Base-by-base conservation (phyloP, 2,113 vertebrate genomes). In the Nothoprocta perdicaria region DNA sequence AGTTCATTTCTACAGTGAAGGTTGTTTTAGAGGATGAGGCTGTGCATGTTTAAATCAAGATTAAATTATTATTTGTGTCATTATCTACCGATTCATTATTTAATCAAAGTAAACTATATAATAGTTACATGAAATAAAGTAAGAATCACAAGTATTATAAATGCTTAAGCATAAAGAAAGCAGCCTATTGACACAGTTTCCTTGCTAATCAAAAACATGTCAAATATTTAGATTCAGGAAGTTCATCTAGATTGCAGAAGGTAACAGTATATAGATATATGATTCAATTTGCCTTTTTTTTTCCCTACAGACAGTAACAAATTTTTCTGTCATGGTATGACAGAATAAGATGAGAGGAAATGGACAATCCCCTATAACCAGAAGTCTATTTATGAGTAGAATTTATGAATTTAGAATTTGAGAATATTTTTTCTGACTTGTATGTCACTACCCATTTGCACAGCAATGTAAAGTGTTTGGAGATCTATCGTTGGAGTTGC, bases 401-500 rank as follows among this genome's bases (percentile, higher is more conserved):
- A 86, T 84, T 84, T 61, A 84, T 48, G 27, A 76, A 76, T 95
- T 80, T 38, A 84, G 61, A 83, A 60, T 78, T 80, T 45, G 55
- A 83, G 80, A 88, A 94, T 88, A 74, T 83, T 90, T 95, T 96
- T 90, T 74, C 62, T 85, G 48, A 86, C 76, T 94, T 93, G 50
- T 81, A 31, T 93, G 89, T 86, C 88, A 91, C 88, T 92, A 71
- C 62, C 53, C 84, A 8, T 95, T 95, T 93, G 86, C 93, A 94
- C 90, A 96, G 96, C 92, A 94, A 87, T 77, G 83, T 83, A 65
- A 96, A 97, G 95, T 96, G 94, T 97, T 96, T 96, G 95, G 89
- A 95, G 94, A 94, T 92, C 93, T 96, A 95, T 97, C 55, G 1
- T 81, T 97, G 80, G 90, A 95, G 82, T 79, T 97, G 96, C 89